Evolutionary conservation across 2,113 vertebrate species (phyloP).

Genomic region (Syrmaticus mikado): DNA sequence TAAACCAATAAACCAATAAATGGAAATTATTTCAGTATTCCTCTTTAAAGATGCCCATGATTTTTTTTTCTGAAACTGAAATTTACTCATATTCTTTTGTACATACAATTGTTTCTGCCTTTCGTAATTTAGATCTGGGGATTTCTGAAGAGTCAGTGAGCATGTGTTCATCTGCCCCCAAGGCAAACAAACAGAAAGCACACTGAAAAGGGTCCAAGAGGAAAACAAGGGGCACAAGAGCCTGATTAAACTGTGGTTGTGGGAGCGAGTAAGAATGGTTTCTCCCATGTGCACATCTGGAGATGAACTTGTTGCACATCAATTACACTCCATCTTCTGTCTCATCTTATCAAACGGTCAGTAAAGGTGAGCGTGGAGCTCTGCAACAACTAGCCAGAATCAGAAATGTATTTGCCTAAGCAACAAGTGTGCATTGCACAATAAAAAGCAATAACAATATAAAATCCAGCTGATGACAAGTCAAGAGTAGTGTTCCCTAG

Average conservation of each 20-base stretch:
- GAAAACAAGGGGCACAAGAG: not conserved
- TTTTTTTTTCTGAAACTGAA: conserved; percentile 4
- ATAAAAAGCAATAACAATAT: not conserved
- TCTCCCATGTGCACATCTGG: not conserved
- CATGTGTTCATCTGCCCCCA: not conserved
- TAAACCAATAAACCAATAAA: not conserved
- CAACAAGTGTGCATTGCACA: not conserved
- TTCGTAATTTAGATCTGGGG: not conserved
- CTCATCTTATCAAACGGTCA: not conserved
- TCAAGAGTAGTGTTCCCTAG: too few species aligned
- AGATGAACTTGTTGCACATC: not conserved
- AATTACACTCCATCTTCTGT: not conserved
- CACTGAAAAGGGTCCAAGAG: not conserved
- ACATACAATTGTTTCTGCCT: not conserved
- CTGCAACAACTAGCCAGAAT: not conserved
- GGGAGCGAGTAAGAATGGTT: not conserved
- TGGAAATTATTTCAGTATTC: not conserved
- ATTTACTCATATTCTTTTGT: not conserved
- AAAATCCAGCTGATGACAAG: too few species aligned
- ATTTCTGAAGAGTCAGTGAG: not conserved
- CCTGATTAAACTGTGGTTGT: not conserved
- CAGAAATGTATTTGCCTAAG: not conserved
- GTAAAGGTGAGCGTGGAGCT: fast-evolving
- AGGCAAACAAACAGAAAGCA: not conserved
- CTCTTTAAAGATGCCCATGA: not conserved